Base-by-base conservation (phyloP, 2,113 vertebrate species). In the Parus major region DNA sequence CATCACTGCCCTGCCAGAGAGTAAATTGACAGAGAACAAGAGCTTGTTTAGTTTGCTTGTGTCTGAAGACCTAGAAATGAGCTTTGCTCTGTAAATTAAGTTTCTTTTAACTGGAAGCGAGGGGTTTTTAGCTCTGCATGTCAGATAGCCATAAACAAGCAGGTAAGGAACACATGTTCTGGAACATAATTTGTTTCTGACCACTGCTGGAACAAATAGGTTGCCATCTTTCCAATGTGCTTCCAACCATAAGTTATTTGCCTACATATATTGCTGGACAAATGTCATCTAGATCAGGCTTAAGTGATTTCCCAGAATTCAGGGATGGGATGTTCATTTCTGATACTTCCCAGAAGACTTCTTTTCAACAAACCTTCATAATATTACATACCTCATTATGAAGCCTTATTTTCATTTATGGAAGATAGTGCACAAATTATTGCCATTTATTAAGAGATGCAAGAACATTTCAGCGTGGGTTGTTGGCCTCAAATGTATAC, bases 231-330 rank as follows among this genome's bases (percentile, higher is more conserved):
- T 80, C 55, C 57, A 87, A 57, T 55, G 27, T 44, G 71, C 36
- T 95, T 94, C 77, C 66, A 91, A 6, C 39, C 52, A 4, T 50
- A 57, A 78, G 23, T 14, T 63, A 69, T 89, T 89, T 88, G 4
- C 39, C 27, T 76, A 59, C 9, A 35, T 86, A 39, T 63, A 57
- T 47, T 68, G 65, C 60, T 77, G 61, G 78, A 92, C 19, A 94
- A 95, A 95, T 92, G 66, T 80, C 70, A 94, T 24, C 78, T 91
- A 69, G 24, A 91, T 85, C 27, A 80, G 46, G 29, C 18, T n/a
- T n/a, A 75, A 2, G 10, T 42, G 27, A 84, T 92, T 96, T 93
- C 86, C 49, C 65, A 92, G 94, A 97, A 95, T 60, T 84, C 39
- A 44, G 60, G 24, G 57, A 22, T 86, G 36, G 25, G 23, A 55